Evolutionary conservation across 2,113 vertebrate genomes (phyloP).

Genomic region (Dunckerocampus dactyliophorus): DNA sequence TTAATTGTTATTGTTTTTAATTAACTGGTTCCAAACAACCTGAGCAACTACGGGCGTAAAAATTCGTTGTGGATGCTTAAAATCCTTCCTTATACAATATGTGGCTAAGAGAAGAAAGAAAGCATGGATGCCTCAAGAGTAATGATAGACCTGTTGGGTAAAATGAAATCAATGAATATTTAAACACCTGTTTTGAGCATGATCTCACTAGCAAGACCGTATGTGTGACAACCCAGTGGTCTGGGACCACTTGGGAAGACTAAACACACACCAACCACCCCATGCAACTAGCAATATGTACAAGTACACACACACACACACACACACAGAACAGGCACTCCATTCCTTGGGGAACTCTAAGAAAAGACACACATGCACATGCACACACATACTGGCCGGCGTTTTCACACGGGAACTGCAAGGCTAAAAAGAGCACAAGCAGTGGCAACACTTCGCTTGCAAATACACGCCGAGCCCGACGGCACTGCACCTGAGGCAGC

Average conservation of each 20-base stretch:
- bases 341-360: constrained; percentile 18
- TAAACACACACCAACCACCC: constrained; percentile 15
- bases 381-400: constrained; percentile 3
- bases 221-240: constrained; percentile 11
- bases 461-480: constrained; percentile 1
- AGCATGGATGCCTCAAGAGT: neutral
- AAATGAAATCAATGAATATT: constrained; percentile 23
- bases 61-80: neutral
- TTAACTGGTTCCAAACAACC: too few species aligned
- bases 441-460: constrained; percentile 8
- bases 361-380: constrained; percentile 22
- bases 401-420: constrained; percentile 37
- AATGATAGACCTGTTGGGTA: neutral
- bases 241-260: constrained; percentile 19
- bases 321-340: constrained; percentile 4
- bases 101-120: neutral
- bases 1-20: too few species aligned
- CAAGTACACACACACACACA: constrained; percentile 1
- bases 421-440: constrained; percentile 19
- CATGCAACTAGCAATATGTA: constrained; percentile 32
- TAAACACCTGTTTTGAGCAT: constrained; percentile 12
- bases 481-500: constrained; percentile 32
- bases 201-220: constrained; percentile 8
- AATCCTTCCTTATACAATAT: neutral
- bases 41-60: too few species aligned